phyloP scores from a whole-genome alignment of 1,140 invertebrate genomes.

The Pogonomyrmex californicus region DNA sequence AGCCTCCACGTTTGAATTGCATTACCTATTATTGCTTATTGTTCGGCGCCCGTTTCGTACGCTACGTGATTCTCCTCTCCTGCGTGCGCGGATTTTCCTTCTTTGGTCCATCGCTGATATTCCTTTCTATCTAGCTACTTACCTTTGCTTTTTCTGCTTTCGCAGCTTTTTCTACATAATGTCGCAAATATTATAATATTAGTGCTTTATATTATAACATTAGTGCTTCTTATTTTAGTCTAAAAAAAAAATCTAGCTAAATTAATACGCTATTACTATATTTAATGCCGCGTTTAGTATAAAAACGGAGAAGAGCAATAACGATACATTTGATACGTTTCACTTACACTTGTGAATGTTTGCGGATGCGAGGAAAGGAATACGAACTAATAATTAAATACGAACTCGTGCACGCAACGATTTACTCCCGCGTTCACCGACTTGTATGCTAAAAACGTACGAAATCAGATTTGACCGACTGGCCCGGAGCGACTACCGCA shows the following conservation, averaged over 20 bases:
- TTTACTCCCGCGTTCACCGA: conserved; percentile 62
- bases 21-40: conserved; percentile 85
- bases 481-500: conserved; percentile 75
- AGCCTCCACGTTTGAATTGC: conserved; percentile 83
- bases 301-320: background rate
- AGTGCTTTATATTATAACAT: background rate
- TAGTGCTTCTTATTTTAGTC: background rate
- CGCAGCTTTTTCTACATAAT: background rate
- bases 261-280: background rate
- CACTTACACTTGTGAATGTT: background rate
- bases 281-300: background rate
- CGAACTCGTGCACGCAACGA: conserved; percentile 23
- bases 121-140: conserved; percentile 4
- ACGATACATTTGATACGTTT: background rate
- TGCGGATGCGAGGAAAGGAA: background rate
- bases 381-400: no score
- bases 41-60: conserved; percentile 78
- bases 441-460: conserved; percentile 69
- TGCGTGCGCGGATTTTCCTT: conserved; percentile 51
- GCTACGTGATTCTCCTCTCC: conserved; percentile 51
- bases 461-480: conserved; percentile 69
- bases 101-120: conserved; percentile 57
- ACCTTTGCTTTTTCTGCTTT: background rate
- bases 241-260: background rate
- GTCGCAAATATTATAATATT: background rate